A percentile compares a stretch with the other conserved stretches of the same genome.
Conservation (phyloP, 2,797 vertebrate genomes). For the Leptoclinus maculatus region DNA sequence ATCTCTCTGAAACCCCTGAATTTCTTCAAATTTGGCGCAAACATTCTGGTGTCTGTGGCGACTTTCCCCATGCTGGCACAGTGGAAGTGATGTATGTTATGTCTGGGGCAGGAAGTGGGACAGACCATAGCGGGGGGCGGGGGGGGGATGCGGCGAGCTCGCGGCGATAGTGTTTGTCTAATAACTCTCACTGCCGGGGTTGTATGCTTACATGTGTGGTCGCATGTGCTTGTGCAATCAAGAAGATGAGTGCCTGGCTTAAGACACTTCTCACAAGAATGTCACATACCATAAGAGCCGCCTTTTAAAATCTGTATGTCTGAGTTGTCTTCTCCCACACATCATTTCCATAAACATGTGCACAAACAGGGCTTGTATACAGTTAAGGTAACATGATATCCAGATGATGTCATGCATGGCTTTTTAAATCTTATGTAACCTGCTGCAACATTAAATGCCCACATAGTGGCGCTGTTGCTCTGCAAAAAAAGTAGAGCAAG, state of each 20-base stretch:
- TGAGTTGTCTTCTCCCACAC: neutral
- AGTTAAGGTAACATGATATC: neutral
- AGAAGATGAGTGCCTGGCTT: neutral
- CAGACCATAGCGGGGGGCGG: no score
- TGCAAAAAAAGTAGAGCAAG: slow-evolving; percentile 8
- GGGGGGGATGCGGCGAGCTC: neutral
- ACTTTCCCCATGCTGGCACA: neutral
- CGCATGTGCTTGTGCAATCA: neutral
- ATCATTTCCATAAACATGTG: neutral
- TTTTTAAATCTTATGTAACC: slow-evolving; percentile 66
- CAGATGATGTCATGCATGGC: slow-evolving; percentile 75
- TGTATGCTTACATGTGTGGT: neutral
- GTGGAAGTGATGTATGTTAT: neutral
- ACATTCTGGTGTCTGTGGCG: neutral
- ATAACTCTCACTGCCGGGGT: neutral
- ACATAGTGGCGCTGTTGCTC: slow-evolving; percentile 81
- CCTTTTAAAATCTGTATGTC: neutral
- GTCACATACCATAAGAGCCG: neutral
- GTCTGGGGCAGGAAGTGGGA: neutral
- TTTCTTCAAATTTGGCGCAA: neutral
- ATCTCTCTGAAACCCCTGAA: neutral
- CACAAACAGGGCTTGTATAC: neutral
- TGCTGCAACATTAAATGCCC: slow-evolving; percentile 53
- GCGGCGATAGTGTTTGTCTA: neutral
- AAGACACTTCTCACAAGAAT: neutral